phyloP scores from a whole-genome alignment of 2,888 invertebrate genomes.

The Heterodera filipjevi region DNA sequence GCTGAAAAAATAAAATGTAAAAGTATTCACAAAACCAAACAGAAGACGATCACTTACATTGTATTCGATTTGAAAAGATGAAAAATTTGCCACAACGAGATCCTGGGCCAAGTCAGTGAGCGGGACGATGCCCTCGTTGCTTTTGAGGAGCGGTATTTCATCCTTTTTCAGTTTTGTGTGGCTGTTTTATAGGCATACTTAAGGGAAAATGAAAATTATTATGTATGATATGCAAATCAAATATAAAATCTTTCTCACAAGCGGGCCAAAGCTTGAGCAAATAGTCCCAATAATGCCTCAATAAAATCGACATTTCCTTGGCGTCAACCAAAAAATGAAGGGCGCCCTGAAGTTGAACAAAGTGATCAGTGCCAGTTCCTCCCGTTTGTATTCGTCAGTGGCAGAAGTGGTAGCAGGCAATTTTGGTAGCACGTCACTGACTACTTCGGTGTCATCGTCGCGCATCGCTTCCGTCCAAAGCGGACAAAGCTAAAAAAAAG shows the following conservation, averaged over 20 bases:
- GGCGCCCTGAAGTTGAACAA: constrained; percentile 36
- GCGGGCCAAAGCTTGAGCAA: no score
- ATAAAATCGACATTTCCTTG: no score
- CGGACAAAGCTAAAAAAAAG: no score
- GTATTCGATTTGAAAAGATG: constrained; percentile 59
- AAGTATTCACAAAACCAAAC: no score
- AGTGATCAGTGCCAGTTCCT: constrained; percentile 43
- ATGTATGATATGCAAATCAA: no score
- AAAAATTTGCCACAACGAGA: constrained; percentile 64
- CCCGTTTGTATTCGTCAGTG: constrained; percentile 23
- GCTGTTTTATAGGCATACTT: no score
- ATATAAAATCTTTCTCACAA: no score
- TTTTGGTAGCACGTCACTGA: constrained; percentile 32
- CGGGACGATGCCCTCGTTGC: constrained; percentile 53
- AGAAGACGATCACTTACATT: not conserved
- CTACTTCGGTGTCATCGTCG: not conserved
- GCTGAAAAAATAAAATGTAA: constrained; percentile 29
- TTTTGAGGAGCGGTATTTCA: no score
- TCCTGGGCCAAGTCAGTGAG: constrained; percentile 67
- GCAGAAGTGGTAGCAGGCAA: not conserved
- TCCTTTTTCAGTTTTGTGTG: no score
- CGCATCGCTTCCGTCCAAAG: not conserved
- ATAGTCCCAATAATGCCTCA: no score
- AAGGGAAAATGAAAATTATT: no score
- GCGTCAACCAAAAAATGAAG: no score